phyloP scores from a whole-genome alignment of 2,888 invertebrate species.

The Melieria crassipennis region DNA sequence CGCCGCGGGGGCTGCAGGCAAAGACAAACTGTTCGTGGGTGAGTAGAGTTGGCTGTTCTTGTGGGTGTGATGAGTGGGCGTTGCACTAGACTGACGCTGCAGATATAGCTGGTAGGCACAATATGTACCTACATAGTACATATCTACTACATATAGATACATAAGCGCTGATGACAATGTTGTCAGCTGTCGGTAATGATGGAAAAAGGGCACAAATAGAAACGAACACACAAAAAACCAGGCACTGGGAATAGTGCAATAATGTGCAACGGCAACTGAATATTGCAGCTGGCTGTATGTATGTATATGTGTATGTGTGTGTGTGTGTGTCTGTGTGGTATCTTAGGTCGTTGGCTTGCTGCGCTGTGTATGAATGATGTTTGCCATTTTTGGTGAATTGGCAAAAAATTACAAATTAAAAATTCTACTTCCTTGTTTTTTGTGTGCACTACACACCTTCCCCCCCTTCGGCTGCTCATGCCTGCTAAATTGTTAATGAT shows the following conservation, averaged over 20 bases:
- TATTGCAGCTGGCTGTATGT: not conserved
- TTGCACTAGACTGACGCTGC: too few relatives aligned
- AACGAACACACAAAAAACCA: not conserved
- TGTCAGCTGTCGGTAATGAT: constrained; percentile 20
- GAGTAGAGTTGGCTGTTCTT: too few relatives aligned
- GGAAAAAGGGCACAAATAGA: not conserved
- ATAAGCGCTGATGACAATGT: constrained; percentile 1
- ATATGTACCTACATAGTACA: not conserved
- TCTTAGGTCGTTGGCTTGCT: constrained; percentile 10
- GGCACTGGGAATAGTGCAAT: not conserved
- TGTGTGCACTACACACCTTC: too few relatives aligned
- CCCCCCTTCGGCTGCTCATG: too few relatives aligned
- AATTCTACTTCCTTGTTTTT: too few relatives aligned
- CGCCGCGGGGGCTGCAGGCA: too few relatives aligned
- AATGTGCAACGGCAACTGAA: not conserved
- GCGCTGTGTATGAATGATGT: too few relatives aligned
- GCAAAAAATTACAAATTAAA: too few relatives aligned
- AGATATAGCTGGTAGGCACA: not conserved
- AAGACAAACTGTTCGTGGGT: too few relatives aligned
- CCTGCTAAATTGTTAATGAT: too few relatives aligned
- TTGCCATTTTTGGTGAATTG: too few relatives aligned
- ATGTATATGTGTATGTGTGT: not conserved
- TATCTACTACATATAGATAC: not conserved
- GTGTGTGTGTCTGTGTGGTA: not conserved
- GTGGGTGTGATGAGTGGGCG: too few relatives aligned